Conservation (phyloP, 2,113 vertebrate species). For the Oryzias celebensis region DNA sequence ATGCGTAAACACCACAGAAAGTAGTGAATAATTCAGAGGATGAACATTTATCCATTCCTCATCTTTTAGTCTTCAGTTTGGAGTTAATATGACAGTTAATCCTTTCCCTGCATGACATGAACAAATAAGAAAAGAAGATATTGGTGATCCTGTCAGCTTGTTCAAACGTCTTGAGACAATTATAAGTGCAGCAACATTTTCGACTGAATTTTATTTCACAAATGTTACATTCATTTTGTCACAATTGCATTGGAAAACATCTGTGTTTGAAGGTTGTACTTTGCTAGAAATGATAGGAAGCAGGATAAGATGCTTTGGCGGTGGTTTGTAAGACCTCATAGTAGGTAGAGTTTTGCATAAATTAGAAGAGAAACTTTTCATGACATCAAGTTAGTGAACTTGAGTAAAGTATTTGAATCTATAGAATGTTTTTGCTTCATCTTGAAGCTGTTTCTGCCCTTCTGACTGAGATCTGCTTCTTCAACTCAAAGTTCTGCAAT, state of each 20-base stretch:
- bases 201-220: constrained; percentile 4
- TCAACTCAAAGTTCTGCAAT: too few species aligned
- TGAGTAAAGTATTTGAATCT: too few species aligned
- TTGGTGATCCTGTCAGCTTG: too few species aligned
- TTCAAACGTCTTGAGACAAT: too few species aligned
- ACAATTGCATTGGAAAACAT: constrained; percentile 10
- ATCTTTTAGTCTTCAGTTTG: not conserved
- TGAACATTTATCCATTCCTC: constrained; percentile 9
- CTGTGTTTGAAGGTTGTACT: too few species aligned
- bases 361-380: constrained; percentile 22
- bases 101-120: too few species aligned
- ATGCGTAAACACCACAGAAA: constrained; percentile 7
- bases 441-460: too few species aligned
- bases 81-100: not conserved
- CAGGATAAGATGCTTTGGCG: not conserved
- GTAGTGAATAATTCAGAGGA: constrained; percentile 13
- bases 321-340: not conserved
- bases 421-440: too few species aligned
- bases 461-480: too few species aligned
- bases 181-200: too few species aligned
- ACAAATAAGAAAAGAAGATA: not conserved
- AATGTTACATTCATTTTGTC: constrained; percentile 55
- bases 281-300: constrained; percentile 3
- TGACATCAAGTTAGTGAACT: constrained; percentile 1
- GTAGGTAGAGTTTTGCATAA: not conserved